Evolutionary conservation across 2,888 invertebrate species (phyloP).

Genomic region (Periphyllus acericola): DNA sequence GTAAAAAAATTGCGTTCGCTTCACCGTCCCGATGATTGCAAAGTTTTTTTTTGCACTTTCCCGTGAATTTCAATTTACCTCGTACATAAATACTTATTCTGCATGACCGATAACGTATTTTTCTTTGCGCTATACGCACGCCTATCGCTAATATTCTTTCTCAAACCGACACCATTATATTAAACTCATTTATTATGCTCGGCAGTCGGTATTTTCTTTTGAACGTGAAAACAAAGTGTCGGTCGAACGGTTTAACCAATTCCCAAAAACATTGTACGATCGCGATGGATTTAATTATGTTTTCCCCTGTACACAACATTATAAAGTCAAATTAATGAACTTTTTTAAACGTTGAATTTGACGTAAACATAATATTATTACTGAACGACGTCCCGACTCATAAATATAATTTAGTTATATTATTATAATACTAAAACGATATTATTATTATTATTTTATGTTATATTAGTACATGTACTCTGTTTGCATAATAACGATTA

Average conservation of each 20-base stretch:
- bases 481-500: not conserved
- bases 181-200: constrained; percentile 8
- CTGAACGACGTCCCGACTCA: not conserved
- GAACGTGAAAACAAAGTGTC: not conserved
- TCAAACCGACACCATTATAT: not conserved
- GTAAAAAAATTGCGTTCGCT: no score
- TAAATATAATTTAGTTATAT: not conserved
- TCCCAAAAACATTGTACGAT: not conserved
- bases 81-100: no score
- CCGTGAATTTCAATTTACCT: no score
- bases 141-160: not conserved
- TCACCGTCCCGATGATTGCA: no score
- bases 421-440: not conserved
- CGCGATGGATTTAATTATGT: not conserved
- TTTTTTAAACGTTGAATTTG: not conserved
- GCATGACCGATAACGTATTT: no score
- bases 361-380: not conserved
- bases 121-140: not conserved
- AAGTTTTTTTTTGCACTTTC: no score
- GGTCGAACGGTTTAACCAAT: not conserved
- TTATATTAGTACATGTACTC: not conserved
- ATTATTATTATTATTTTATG: not conserved
- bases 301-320: not conserved
- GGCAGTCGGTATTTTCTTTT: not conserved
- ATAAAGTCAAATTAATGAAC: constrained; percentile 2